Evolutionary conservation across 2,113 vertebrate genomes (phyloP).

Genomic region (Dasyornis broadbenti): DNA sequence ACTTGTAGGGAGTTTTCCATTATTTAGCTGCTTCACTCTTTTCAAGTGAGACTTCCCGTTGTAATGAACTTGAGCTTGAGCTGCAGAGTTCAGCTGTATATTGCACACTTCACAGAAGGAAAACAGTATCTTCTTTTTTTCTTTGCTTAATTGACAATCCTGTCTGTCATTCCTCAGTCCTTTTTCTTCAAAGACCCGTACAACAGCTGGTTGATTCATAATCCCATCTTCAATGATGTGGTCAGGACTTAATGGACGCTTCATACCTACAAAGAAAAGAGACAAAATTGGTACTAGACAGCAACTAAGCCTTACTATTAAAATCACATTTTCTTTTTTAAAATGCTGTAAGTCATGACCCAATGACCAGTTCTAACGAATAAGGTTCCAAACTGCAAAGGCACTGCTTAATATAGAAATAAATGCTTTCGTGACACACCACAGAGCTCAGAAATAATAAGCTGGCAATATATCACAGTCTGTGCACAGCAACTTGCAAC

Average conservation of each 20-base stretch:
- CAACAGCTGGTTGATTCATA: conserved; percentile 77
- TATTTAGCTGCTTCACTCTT: conserved; percentile 86
- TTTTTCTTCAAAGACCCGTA: conserved; percentile 77
- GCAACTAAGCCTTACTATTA: not conserved
- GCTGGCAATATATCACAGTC: not conserved
- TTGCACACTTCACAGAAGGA: conserved; percentile 95
- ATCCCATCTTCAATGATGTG: conserved; percentile 79
- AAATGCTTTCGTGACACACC: not conserved
- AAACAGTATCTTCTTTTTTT: conserved; percentile 84
- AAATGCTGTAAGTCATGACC: not conserved
- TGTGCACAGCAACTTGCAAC: not conserved
- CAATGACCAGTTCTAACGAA: not conserved
- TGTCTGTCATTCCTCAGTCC: conserved; percentile 67
- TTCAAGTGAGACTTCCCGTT: conserved; percentile 93
- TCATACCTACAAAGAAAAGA: conserved; percentile 76
- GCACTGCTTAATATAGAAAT: not conserved
- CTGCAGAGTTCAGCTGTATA: conserved; percentile 90
- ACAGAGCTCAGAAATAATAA: not conserved
- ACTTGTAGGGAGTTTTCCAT: conserved; percentile 73
- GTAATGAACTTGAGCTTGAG: conserved; percentile 92
- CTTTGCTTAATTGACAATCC: conserved; percentile 74
- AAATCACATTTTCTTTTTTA: not conserved
- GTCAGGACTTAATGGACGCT: conserved; percentile 79
- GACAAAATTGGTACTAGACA: not conserved
- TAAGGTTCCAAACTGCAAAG: not conserved